phyloP scores from a whole-genome alignment of 1,140 invertebrate genomes.

The Aphidius gifuensis region DNA sequence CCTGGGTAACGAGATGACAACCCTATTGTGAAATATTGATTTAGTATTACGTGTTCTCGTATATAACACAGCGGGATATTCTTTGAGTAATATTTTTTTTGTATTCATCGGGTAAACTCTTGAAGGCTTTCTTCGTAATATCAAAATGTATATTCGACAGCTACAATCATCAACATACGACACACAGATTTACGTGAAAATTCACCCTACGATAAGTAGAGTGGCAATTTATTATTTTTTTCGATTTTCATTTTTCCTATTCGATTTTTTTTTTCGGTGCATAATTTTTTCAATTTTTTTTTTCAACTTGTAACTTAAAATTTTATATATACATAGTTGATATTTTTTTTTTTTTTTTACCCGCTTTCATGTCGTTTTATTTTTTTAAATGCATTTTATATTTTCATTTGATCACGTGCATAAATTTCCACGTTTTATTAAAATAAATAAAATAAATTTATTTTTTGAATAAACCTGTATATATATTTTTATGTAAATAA shows the following conservation, averaged over 20 bases:
- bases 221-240: background rate
- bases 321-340: no score
- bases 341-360: background rate
- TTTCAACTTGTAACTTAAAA: no score
- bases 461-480: no score
- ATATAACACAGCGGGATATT: conserved; percentile 22
- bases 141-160: conserved; percentile 35
- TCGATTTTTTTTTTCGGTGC: no score
- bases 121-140: conserved; percentile 25
- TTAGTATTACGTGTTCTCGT: conserved; percentile 47
- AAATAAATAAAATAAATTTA: no score
- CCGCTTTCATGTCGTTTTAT: no score
- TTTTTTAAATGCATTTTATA: no score
- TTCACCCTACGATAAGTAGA: background rate
- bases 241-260: background rate
- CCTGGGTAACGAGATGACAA: conserved; percentile 17
- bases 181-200: no score
- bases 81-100: conserved; percentile 25
- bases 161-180: background rate
- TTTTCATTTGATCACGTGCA: background rate
- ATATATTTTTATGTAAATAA: no score
- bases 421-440: no score
- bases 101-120: conserved; percentile 29
- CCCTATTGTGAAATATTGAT: conserved; percentile 49
- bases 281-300: no score